Conservation (phyloP, 2,888 invertebrate genomes). For the Torymus auratus region DNA sequence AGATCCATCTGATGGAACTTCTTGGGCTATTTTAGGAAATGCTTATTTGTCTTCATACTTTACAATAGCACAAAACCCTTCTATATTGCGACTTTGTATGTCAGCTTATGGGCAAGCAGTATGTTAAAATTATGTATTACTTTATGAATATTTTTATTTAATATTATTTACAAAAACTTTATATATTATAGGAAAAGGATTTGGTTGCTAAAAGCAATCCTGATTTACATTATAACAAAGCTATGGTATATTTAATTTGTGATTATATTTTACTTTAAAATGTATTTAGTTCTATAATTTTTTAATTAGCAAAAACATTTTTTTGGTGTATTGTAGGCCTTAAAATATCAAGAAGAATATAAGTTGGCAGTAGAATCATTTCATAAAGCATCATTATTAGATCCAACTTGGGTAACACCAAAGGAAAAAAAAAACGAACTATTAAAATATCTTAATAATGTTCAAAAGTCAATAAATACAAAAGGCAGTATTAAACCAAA, state of each 20-base stretch:
- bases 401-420: conserved; percentile 87
- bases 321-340: conserved; percentile 78
- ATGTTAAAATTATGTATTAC: conserved; percentile 70
- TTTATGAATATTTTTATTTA: conserved; percentile 2
- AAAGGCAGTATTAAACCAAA: conserved; percentile 87
- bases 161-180: conserved; percentile 2
- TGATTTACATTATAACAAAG: conserved; percentile 90
- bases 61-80: conserved; percentile 84
- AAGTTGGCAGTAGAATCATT: conserved; percentile 84
- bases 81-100: conserved; percentile 84
- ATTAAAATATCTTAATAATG: conserved; percentile 81
- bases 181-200: conserved; percentile 81
- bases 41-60: conserved; percentile 90
- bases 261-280: conserved; percentile 1
- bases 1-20: conserved; percentile 87
- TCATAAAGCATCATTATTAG: conserved; percentile 82
- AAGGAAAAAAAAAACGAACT: conserved; percentile 81
- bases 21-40: conserved; percentile 91
- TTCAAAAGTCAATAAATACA: conserved; percentile 81
- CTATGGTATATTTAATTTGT: conserved; percentile 81
- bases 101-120: conserved; percentile 90
- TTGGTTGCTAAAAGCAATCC: conserved; percentile 84
- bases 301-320: conserved; percentile 17
- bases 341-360: conserved; percentile 89
- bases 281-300: neutral